Percentiles rank a stretch among this genome's conserved stretches.
phyloP scores from a whole-genome alignment of 2,113 vertebrate species.

The Chaenogobius annularis region DNA sequence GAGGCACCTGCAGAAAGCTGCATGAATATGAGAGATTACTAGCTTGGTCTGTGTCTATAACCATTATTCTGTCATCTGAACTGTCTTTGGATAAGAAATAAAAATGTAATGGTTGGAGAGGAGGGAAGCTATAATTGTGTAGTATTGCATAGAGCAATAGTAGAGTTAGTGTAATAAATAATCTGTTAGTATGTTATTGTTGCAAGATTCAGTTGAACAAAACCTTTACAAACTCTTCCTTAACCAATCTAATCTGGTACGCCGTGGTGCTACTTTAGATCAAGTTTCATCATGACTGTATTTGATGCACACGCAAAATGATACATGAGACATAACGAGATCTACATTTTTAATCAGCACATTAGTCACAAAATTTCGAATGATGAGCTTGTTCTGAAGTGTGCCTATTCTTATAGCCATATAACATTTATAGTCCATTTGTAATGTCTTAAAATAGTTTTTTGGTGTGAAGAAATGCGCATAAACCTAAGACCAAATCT shows the following conservation, averaged over 20 bases:
- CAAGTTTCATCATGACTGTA: constrained; percentile 1
- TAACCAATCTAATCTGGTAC: neutral
- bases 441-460: constrained; percentile 13
- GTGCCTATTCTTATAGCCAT: constrained; percentile 53
- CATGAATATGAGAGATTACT: too few species aligned
- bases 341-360: constrained; percentile 64
- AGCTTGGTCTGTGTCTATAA: too few species aligned
- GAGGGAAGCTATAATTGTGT: neutral
- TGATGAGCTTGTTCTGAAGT: constrained; percentile 40
- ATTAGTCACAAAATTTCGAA: constrained; percentile 57
- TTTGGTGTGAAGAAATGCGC: neutral
- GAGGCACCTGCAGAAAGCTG: neutral
- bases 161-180: too few species aligned
- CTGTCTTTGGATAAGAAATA: neutral
- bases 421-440: constrained; percentile 54
- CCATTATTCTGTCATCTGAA: neutral
- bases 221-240: neutral
- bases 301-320: constrained; percentile 21
- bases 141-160: constrained; percentile 22
- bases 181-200: too few species aligned
- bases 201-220: neutral
- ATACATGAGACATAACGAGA: constrained; percentile 38
- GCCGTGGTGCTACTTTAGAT: neutral
- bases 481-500: neutral
- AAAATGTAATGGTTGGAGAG: neutral